Evolutionary conservation across 2,888 invertebrate genomes (phyloP).

Genomic region (Augochlorella aurata): DNA sequence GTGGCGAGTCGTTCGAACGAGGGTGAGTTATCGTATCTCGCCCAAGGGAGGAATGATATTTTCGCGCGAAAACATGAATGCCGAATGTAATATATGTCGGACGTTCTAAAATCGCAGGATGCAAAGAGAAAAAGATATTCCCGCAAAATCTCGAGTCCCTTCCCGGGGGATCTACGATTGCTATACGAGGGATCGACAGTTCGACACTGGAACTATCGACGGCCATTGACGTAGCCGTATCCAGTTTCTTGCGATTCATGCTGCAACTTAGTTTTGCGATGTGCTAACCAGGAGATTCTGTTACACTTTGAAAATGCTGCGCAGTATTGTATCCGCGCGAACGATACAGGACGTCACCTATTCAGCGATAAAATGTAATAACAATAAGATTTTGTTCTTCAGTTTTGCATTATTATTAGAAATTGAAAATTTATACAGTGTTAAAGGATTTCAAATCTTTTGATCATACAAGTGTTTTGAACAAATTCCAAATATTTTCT

Average conservation of each 20-base stretch:
- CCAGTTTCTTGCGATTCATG: constrained; percentile 41
- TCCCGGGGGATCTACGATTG: constrained; percentile 57
- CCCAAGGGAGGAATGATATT: constrained; percentile 68
- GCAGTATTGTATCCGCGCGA: neutral
- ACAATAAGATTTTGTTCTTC: no score
- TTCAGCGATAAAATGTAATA: neutral
- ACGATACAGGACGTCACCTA: no score
- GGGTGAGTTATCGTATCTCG: constrained; percentile 68
- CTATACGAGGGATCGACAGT: constrained; percentile 63
- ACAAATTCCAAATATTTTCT: no score
- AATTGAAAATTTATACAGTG: neutral
- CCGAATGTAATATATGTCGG: constrained; percentile 66
- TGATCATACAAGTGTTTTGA: no score
- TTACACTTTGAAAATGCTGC: neutral
- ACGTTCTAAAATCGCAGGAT: constrained; percentile 60
- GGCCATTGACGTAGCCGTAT: constrained; percentile 34
- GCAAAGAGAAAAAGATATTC: constrained; percentile 55
- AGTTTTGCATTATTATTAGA: neutral
- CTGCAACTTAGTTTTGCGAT: constrained; percentile 8
- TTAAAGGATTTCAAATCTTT: no score
- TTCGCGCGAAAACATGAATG: constrained; percentile 66
- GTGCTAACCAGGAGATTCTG: neutral
- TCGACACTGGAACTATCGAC: constrained; percentile 53
- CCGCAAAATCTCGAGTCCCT: constrained; percentile 55
- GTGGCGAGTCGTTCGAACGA: constrained; percentile 29